phyloP scores from a whole-genome alignment of 2,888 invertebrate genomes.

The Xylocampa areola region DNA sequence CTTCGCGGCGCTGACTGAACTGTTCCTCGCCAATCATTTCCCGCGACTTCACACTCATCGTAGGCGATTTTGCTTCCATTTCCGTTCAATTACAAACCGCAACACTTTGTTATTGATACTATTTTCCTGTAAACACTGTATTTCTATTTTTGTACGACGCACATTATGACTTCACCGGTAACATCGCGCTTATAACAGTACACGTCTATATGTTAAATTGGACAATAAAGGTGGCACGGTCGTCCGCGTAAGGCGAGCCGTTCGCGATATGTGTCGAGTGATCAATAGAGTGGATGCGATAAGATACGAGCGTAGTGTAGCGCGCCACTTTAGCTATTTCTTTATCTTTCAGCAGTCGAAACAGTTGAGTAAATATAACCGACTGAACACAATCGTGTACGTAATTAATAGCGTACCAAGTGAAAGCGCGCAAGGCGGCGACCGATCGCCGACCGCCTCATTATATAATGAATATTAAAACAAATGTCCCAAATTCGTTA shows the following conservation, averaged over 20 bases:
- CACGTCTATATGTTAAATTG: conserved; percentile 84
- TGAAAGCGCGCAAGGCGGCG: conserved; percentile 83
- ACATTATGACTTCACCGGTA: conserved; percentile 89
- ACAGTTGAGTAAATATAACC: conserved; percentile 87
- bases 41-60: conserved; percentile 84
- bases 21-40: conserved; percentile 86
- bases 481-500: conserved; percentile 82
- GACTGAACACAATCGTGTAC: conserved; percentile 83
- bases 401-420: conserved; percentile 85
- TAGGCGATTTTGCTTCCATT: conserved; percentile 87
- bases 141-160: conserved; percentile 86
- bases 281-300: conserved; percentile 87
- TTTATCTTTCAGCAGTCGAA: conserved; percentile 87
- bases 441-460: conserved; percentile 78
- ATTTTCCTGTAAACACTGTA: conserved; percentile 87
- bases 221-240: conserved; percentile 85
- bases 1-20: conserved; percentile 88
- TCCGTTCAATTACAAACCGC: conserved; percentile 88
- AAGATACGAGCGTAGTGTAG: conserved; percentile 84
- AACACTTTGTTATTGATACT: conserved; percentile 87
- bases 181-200: conserved; percentile 83
- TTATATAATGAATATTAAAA: conserved; percentile 88
- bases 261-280: conserved; percentile 86
- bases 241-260: conserved; percentile 86
- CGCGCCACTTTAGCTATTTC: conserved; percentile 82